Percentiles rank a stretch among this genome's conserved stretches.
These are phyloP conservation scores for Dipus sagitta DNA, from an alignment of 2,797 vertebrate genomes.

Conservation along the genomic window DNA sequence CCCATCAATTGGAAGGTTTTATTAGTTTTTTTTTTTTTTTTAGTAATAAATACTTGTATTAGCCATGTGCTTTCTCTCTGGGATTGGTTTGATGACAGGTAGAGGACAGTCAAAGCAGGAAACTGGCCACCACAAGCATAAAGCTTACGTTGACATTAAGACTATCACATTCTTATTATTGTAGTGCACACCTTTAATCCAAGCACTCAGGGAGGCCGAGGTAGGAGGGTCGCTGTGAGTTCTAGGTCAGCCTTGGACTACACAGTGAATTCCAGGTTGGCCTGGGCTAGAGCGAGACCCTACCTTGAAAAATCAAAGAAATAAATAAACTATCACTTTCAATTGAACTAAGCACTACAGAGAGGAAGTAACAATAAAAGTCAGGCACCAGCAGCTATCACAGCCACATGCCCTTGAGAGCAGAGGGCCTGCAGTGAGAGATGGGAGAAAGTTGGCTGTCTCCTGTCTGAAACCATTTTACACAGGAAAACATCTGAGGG, in stretches of 20 bases:
- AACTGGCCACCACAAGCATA: neutral
- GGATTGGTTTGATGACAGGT: neutral
- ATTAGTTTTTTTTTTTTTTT: neutral
- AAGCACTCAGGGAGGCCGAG: no score
- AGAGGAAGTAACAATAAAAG: neutral
- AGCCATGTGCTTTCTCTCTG: neutral
- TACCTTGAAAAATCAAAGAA: no score
- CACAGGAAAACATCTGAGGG: neutral
- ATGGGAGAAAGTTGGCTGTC: neutral
- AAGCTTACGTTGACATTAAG: neutral
- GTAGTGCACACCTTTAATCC: no score
- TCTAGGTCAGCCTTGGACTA: no score
- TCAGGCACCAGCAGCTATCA: neutral
- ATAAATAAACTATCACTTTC: no score
- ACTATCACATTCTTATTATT: neutral
- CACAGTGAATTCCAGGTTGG: no score
- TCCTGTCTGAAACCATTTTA: neutral
- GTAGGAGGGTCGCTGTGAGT: no score
- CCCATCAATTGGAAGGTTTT: neutral
- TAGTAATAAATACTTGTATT: no score
- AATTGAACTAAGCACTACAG: no score
- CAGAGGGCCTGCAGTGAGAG: neutral
- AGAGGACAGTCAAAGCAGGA: neutral
- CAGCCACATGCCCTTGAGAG: neutral
- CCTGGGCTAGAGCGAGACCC: no score